phyloP scores from a whole-genome alignment of 2,113 vertebrate genomes.

The Ranitomeya imitator region DNA sequence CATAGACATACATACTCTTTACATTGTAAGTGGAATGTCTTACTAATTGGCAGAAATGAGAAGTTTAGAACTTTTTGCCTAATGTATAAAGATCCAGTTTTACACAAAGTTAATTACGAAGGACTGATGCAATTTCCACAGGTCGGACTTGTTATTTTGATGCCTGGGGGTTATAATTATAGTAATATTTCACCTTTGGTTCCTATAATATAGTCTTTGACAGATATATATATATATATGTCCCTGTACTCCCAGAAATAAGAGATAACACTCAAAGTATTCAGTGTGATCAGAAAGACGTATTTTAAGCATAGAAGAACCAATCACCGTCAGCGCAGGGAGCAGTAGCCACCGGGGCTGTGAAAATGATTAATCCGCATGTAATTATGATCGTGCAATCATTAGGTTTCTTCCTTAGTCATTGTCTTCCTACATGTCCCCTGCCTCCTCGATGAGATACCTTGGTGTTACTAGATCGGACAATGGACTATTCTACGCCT shows the following conservation, averaged over 20 bases:
- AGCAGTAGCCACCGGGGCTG: conserved; percentile 3
- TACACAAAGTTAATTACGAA: too few relatives aligned
- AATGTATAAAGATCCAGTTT: too few relatives aligned
- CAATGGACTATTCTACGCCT: background rate
- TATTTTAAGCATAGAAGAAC: background rate
- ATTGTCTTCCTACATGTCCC: background rate
- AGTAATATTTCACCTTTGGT: background rate
- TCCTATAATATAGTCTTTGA: background rate
- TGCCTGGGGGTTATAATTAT: background rate
- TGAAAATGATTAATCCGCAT: conserved; percentile 28
- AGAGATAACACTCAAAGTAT: conserved; percentile 15
- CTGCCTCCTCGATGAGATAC: background rate
- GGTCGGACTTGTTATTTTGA: background rate
- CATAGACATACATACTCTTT: too few relatives aligned
- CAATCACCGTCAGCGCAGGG: background rate
- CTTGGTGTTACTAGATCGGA: background rate
- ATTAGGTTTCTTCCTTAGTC: background rate
- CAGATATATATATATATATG: background rate
- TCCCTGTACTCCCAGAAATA: background rate
- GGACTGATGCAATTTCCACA: background rate
- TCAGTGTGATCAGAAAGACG: conserved; percentile 11
- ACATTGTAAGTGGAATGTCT: too few relatives aligned
- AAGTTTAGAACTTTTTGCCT: too few relatives aligned
- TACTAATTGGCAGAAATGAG: too few relatives aligned
- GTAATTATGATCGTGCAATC: background rate